Percentiles rank a stretch among this genome's conserved stretches.
Evolutionary conservation across 2,888 invertebrate species (phyloP).

Genomic region (Eucriotettix oculatus): DNA sequence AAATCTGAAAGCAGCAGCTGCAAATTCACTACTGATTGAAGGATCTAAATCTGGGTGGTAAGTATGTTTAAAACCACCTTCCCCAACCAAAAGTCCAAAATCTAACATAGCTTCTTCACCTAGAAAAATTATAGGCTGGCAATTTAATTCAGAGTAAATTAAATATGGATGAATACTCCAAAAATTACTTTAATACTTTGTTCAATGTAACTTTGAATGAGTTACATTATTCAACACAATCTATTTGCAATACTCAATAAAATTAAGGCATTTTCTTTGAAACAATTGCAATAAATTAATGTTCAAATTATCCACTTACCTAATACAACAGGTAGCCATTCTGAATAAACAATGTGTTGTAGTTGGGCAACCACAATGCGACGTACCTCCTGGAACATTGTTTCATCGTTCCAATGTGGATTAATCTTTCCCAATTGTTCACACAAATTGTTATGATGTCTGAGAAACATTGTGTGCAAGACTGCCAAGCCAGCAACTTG

Average conservation of each 20-base stretch:
- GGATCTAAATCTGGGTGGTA: constrained; percentile 56
- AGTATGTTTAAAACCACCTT: constrained; percentile 14
- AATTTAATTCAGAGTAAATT: too few relatives aligned
- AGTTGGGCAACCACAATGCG: background rate
- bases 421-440: background rate
- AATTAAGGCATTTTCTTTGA: too few relatives aligned
- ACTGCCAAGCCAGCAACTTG: background rate
- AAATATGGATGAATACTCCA: too few relatives aligned
- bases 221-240: too few relatives aligned
- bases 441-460: background rate
- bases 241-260: too few relatives aligned
- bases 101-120: background rate
- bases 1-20: constrained; percentile 72
- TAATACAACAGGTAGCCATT: background rate
- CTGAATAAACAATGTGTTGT: background rate
- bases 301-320: background rate
- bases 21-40: constrained; percentile 67
- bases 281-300: too few relatives aligned
- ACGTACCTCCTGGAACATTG: background rate
- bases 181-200: too few relatives aligned
- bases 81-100: background rate
- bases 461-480: background rate
- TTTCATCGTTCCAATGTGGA: background rate
- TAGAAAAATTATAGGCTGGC: background rate
- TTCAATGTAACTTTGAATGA: too few relatives aligned